These are phyloP conservation scores for Danionella dracula DNA, from an alignment of 2,797 vertebrate species.

Conservation along the genomic window DNA sequence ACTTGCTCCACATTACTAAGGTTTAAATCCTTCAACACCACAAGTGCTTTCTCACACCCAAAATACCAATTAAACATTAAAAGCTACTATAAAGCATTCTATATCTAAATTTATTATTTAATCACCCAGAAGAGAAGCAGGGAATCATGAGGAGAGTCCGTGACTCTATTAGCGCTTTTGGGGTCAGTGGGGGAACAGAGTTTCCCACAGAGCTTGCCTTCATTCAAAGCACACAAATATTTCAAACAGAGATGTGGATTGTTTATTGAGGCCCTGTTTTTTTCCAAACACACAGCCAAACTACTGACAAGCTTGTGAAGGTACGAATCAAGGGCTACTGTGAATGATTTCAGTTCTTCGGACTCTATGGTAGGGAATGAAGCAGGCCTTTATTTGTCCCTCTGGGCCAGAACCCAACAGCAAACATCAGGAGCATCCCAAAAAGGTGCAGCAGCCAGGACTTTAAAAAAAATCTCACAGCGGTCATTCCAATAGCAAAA, in stretches of 20 bases:
- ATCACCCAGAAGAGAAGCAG: constrained; percentile 48
- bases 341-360: constrained; percentile 48
- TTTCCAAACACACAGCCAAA: constrained; percentile 52
- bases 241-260: constrained; percentile 65
- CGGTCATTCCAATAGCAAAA: background rate
- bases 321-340: constrained; percentile 51
- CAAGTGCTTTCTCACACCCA: constrained; percentile 28
- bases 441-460: constrained; percentile 26
- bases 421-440: constrained; percentile 46
- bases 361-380: constrained; percentile 44
- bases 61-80: constrained; percentile 50
- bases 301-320: constrained; percentile 51
- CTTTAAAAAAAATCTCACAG: background rate
- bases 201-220: constrained; percentile 41
- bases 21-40: background rate
- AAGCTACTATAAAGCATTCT: constrained; percentile 65
- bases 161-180: constrained; percentile 62
- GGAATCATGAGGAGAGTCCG: constrained; percentile 59
- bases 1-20: background rate
- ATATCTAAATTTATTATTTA: constrained; percentile 65
- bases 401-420: constrained; percentile 45
- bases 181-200: constrained; percentile 15
- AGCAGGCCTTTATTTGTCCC: constrained; percentile 52
- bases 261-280: constrained; percentile 60
- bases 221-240: constrained; percentile 63